Percentiles rank a stretch among this genome's conserved stretches.
Conservation (phyloP, 2,113 vertebrate species). For the Pholis gunnellus region DNA sequence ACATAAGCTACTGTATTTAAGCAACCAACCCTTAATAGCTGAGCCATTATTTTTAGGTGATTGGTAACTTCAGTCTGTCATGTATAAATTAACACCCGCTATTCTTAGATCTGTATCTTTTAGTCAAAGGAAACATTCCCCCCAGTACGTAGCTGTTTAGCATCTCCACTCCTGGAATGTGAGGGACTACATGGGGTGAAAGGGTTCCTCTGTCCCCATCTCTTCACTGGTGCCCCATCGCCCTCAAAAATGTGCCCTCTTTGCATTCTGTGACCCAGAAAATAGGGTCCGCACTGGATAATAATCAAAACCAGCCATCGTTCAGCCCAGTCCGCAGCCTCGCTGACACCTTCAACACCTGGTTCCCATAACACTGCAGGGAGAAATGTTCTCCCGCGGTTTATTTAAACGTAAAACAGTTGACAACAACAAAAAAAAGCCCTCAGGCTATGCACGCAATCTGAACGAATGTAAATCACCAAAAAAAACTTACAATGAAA, state of each 20-base stretch:
- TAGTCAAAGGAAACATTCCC: slow-evolving; percentile 14
- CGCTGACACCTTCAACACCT: slow-evolving; percentile 67
- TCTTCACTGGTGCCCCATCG: slow-evolving; percentile 43
- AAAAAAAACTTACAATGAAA: background rate
- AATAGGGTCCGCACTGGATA: slow-evolving; percentile 62
- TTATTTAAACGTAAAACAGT: slow-evolving; percentile 38
- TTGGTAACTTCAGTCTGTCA: background rate
- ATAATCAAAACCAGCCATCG: slow-evolving; percentile 75
- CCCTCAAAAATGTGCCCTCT: slow-evolving; percentile 67
- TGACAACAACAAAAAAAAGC: slow-evolving; percentile 18
- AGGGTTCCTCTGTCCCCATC: slow-evolving; percentile 33
- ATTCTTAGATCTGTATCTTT: slow-evolving; percentile 28
- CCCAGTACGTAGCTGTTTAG: slow-evolving; percentile 10
- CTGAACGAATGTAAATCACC: background rate
- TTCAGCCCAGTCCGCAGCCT: slow-evolving; percentile 23
- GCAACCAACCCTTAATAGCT: background rate
- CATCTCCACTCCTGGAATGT: slow-evolving; percentile 42
- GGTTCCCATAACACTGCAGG: slow-evolving; percentile 71
- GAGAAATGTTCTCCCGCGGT: slow-evolving; percentile 30
- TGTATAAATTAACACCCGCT: background rate
- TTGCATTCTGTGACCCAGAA: slow-evolving; percentile 75
- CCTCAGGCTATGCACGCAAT: background rate
- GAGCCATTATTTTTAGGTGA: background rate
- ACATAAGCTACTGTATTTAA: background rate
- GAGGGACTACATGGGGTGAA: slow-evolving; percentile 11